Evolutionary conservation across 2,888 invertebrate genomes (phyloP), one percentile per base, ranked within the genome.

Genomic region (Dorcus hopei): DNA sequence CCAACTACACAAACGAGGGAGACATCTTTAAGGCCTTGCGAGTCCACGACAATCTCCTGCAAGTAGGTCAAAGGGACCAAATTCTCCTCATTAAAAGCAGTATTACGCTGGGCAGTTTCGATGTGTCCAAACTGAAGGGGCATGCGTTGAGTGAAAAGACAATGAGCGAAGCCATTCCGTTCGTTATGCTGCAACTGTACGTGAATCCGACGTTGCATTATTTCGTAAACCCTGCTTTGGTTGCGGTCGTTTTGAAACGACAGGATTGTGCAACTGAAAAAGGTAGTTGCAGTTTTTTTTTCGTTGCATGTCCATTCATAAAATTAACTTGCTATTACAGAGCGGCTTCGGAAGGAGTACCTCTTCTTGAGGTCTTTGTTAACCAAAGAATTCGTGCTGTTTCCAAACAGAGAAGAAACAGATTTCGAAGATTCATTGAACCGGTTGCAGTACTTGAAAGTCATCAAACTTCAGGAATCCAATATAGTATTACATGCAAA

Each of bases 131-230:
- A 73, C 80, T 81, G 79, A 86, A 82, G 82, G 91, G 88, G 2
- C 86, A 90, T 75, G 77, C 78, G 2, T 74, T 92, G 19, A 80
- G 82, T 11, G 82, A 87, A 8, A 79, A 84, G 64, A 89, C 88
- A 0, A 88, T 92, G 86, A 81, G 81, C 45, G 78, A 82, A 58
- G 87, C 88, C 0, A 83, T 91, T 33, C 88, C 92, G 0, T 80
- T 87, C 51, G 80, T 92, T 40, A 87, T 88, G 71, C 75, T 91
- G 40, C 88, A 90, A 73, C 79, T 90, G 63, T 92, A 92, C 71
- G 84, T 89, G 40, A 93, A 93, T 79, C 89, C 91, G 0, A 81
- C 85, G 38, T 78, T 91, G 62, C 87, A 88, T 71, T 88, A 87
- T 78, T 71, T 91, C 16, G 81, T 86, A 38, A 84, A 87, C 63